These are phyloP conservation scores for Syngnathus floridae DNA, from an alignment of 2,113 vertebrate species.

Conservation along the genomic window DNA sequence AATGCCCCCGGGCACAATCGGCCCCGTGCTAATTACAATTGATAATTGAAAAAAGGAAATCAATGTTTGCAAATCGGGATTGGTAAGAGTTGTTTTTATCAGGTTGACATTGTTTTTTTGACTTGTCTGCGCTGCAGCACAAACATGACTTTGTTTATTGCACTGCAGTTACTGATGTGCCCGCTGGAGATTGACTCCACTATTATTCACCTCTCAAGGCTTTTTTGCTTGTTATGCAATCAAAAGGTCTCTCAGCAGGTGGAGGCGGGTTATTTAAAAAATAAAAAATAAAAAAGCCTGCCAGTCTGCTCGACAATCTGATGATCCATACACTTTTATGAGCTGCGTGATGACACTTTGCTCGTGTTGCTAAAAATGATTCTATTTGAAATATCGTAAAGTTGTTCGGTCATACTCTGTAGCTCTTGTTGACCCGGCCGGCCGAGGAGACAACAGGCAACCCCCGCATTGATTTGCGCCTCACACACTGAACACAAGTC, in stretches of 20 bases:
- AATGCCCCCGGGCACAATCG: conserved; percentile 77
- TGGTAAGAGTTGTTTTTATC: conserved; percentile 75
- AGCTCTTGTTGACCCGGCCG: conserved; percentile 36
- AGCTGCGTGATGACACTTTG: conserved; percentile 32
- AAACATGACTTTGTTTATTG: conserved; percentile 38
- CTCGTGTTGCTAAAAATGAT: background rate
- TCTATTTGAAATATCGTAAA: conserved; percentile 1
- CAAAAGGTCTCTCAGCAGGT: conserved; percentile 50
- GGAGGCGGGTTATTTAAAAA: conserved; percentile 67
- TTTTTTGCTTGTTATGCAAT: conserved; percentile 41
- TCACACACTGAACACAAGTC: conserved; percentile 59
- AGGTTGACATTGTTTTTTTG: conserved; percentile 72
- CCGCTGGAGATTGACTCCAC: conserved; percentile 29
- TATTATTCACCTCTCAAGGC: conserved; percentile 36
- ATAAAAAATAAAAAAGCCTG: conserved; percentile 72
- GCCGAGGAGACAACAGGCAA: conserved; percentile 24
- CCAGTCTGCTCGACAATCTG: conserved; percentile 69
- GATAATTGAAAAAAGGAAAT: conserved; percentile 99
- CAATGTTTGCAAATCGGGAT: conserved; percentile 90
- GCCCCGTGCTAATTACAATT: conserved; percentile 99
- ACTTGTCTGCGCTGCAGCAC: conserved; percentile 5
- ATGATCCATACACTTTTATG: conserved; percentile 68
- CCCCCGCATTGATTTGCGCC: conserved; percentile 57
- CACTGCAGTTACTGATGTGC: conserved; percentile 12
- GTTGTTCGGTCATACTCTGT: conserved; percentile 32